phyloP scores from a whole-genome alignment of 2,888 invertebrate genomes.

The Dryobotodes eremita region DNA sequence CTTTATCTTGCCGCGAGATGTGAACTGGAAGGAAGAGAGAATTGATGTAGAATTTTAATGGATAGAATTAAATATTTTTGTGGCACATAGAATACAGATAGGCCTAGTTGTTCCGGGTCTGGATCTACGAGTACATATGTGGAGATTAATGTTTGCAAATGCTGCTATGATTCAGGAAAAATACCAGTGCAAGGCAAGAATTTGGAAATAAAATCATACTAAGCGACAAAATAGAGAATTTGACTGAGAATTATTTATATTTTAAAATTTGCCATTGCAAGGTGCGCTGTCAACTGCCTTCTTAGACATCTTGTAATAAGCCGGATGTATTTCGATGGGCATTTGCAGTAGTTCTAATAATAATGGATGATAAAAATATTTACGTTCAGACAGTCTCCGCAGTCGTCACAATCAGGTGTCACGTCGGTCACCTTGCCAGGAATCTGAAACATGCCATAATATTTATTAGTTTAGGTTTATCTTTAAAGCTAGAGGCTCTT shows the following conservation, averaged over 20 bases:
- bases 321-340: neutral
- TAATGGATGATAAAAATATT: conserved; percentile 66
- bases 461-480: neutral
- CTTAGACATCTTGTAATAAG: neutral
- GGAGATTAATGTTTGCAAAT: neutral
- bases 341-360: neutral
- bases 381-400: conserved; percentile 90
- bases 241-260: too few species aligned
- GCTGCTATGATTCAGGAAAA: neutral
- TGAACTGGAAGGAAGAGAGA: conserved; percentile 86
- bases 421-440: conserved; percentile 89
- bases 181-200: neutral
- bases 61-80: neutral
- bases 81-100: too few species aligned
- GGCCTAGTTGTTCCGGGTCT: neutral
- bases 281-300: neutral
- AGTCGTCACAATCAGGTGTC: conserved; percentile 91
- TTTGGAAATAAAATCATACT: neutral
- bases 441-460: conserved; percentile 78
- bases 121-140: too few species aligned
- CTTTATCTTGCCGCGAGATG: conserved; percentile 96
- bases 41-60: neutral
- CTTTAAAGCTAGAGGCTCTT: neutral
- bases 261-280: neutral
- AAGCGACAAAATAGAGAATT: neutral